Conservation (phyloP, 53 echinoderm and acorn worm genomes). For the Arbacia lixula region DNA sequence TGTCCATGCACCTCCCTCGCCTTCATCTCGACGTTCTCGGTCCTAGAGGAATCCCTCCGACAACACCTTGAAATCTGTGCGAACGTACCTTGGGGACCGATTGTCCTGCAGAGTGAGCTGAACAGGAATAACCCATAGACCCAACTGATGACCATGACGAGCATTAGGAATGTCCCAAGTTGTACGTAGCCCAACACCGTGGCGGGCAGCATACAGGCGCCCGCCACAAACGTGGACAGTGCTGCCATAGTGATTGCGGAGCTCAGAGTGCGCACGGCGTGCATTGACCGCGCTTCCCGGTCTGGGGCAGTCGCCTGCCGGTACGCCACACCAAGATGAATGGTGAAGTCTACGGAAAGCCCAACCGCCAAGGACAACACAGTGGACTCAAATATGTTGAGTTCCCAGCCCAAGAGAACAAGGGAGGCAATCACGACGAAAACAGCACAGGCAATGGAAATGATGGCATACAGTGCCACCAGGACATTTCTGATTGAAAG, state of each 20-base stretch:
- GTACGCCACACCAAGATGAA: slow-evolving; percentile 84
- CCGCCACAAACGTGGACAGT: slow-evolving; percentile 82
- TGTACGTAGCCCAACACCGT: slow-evolving; percentile 78
- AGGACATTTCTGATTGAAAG: slow-evolving; percentile 61
- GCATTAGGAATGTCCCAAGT: slow-evolving; percentile 79
- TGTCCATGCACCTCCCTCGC: slow-evolving; percentile 10
- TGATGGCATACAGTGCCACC: slow-evolving; percentile 58
- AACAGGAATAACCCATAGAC: slow-evolving; percentile 80
- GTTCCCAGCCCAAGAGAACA: slow-evolving; percentile 76
- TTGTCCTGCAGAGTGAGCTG: slow-evolving; percentile 71
- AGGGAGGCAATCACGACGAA: slow-evolving; percentile 61
- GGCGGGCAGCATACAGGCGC: slow-evolving; percentile 89
- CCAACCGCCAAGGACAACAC: slow-evolving; percentile 68
- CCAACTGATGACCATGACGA: slow-evolving; percentile 90
- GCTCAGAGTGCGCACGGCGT: slow-evolving; percentile 54
- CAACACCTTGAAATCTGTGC: slow-evolving; percentile 62
- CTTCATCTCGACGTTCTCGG: background rate
- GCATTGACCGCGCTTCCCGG: slow-evolving; percentile 41
- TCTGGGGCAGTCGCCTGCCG: slow-evolving; percentile 52
- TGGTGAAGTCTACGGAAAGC: slow-evolving; percentile 80
- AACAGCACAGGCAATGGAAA: slow-evolving; percentile 65
- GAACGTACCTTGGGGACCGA: slow-evolving; percentile 78
- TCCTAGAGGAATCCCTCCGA: background rate
- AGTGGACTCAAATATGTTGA: slow-evolving; percentile 72
- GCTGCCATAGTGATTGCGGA: slow-evolving; percentile 78